Conservation (phyloP, 2,113 vertebrate genomes). For the Laterallus jamaicensis region DNA sequence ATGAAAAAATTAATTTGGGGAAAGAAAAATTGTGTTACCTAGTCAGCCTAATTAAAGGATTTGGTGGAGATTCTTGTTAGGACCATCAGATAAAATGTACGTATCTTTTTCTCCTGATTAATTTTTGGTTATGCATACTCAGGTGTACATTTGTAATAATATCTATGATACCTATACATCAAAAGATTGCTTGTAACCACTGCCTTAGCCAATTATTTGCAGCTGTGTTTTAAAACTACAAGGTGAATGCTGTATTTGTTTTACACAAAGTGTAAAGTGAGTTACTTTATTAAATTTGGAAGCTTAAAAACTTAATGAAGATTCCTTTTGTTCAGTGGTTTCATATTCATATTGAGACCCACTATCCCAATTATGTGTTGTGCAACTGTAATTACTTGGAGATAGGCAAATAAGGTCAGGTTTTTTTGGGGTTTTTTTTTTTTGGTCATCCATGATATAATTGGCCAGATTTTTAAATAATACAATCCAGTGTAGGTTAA, state of each 20-base stretch:
- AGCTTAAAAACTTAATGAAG: constrained; percentile 55
- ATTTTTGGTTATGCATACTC: not conserved
- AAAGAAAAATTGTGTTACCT: not conserved
- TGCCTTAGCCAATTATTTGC: not conserved
- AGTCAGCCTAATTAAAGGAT: not conserved
- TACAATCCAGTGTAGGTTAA: not conserved
- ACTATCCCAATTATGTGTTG: constrained; percentile 44
- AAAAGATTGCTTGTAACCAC: not conserved
- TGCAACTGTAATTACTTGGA: constrained; percentile 54
- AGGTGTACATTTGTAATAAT: not conserved
- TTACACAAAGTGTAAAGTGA: constrained; percentile 28
- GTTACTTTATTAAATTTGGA: constrained; percentile 60
- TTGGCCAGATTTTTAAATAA: not conserved
- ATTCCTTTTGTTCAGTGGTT: constrained; percentile 40
- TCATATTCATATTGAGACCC: constrained; percentile 22
- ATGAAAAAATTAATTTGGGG: not conserved
- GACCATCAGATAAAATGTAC: not conserved
- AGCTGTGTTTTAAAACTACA: not conserved
- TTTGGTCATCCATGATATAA: constrained; percentile 12
- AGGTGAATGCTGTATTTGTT: constrained; percentile 23
- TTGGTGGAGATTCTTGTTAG: not conserved
- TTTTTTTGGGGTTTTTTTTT: not conserved
- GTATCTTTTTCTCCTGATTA: not conserved
- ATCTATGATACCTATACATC: not conserved
- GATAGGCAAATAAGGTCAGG: constrained; percentile 25